Evolutionary conservation across 2,113 vertebrate species (phyloP).

Genomic region (Equus quagga): DNA sequence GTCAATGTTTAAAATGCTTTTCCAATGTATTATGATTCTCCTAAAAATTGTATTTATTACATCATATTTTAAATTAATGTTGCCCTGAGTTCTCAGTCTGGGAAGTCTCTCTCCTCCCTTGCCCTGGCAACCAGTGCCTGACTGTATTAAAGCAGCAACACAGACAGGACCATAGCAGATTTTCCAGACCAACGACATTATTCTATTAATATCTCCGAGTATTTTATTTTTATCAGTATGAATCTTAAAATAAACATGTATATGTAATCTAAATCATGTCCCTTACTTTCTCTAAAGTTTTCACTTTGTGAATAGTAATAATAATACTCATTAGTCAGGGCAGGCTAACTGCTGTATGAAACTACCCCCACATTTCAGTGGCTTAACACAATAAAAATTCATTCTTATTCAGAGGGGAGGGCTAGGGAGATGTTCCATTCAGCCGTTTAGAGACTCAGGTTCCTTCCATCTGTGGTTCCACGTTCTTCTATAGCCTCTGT

Average conservation of each 20-base stretch:
- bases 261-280: neutral
- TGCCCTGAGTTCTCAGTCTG: neutral
- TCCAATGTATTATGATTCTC: neutral
- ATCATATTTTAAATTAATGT: neutral
- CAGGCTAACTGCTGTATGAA: neutral
- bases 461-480: neutral
- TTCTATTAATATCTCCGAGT: neutral
- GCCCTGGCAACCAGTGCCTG: neutral
- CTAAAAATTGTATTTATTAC: neutral
- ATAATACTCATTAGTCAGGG: neutral
- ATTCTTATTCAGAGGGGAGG: neutral
- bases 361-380: neutral
- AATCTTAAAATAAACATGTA: neutral
- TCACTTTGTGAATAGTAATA: neutral
- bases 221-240: slow-evolving; percentile 5
- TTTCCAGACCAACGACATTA: neutral
- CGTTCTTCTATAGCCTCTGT: neutral
- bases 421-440: neutral
- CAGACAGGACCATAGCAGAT: neutral
- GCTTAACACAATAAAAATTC: neutral
- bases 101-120: neutral
- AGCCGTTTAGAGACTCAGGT: neutral
- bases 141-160: neutral
- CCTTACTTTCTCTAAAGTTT: neutral
- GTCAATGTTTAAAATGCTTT: neutral